phyloP scores from a whole-genome alignment of 2,113 vertebrate genomes.

The Isichthys henryi region DNA sequence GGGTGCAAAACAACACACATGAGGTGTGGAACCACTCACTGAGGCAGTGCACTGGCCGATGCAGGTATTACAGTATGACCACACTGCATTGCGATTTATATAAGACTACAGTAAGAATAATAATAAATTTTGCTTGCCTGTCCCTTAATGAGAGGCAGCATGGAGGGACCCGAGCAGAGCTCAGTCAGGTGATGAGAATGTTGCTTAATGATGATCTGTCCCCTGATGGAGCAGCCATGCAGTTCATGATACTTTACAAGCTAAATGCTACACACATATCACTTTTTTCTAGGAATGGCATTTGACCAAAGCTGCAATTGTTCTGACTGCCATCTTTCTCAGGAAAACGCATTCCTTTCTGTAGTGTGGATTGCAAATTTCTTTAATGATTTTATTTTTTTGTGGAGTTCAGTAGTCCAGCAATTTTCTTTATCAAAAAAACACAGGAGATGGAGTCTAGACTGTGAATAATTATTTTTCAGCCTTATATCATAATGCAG shows the following conservation, averaged over 20 bases:
- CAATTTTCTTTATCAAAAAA: neutral
- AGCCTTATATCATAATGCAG: neutral
- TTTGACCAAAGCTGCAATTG: neutral
- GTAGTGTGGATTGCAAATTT: neutral
- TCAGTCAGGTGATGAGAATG: neutral
- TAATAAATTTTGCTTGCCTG: neutral
- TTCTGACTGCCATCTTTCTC: neutral
- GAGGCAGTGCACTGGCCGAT: neutral
- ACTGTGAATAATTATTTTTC: neutral
- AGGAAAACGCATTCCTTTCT: neutral
- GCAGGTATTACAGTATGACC: neutral
- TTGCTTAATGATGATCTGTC: neutral
- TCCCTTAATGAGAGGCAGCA: neutral
- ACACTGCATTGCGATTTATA: neutral
- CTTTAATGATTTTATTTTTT: neutral
- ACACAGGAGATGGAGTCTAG: neutral
- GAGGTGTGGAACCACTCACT: neutral
- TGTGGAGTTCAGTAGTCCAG: neutral
- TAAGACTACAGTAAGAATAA: neutral
- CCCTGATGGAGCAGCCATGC: neutral
- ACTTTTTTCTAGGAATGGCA: neutral
- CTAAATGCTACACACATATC: neutral
- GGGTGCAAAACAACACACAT: neutral
- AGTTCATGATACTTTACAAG: neutral
- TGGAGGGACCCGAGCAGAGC: neutral